These are phyloP conservation scores for Chaetoderma sp. DNA, from an alignment of 2,888 invertebrate species.

Conservation along the genomic window DNA sequence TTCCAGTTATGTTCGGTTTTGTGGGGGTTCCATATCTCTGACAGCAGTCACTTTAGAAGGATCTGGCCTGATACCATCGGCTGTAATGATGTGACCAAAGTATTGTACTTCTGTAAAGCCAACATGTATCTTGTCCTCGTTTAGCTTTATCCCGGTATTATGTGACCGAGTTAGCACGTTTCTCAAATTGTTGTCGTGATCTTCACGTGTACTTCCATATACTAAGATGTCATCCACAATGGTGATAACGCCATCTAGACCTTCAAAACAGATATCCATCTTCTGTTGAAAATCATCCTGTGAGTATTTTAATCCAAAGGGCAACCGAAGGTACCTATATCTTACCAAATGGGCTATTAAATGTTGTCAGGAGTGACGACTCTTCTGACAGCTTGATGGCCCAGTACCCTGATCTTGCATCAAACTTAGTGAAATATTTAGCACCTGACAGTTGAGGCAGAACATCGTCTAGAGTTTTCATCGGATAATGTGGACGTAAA, in stretches of 20 bases:
- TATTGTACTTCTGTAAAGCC: slow-evolving; percentile 19
- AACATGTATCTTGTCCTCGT: slow-evolving; percentile 7
- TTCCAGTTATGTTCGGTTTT: slow-evolving; percentile 23
- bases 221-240: slow-evolving; percentile 12
- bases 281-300: slow-evolving; percentile 12
- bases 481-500: slow-evolving; percentile 12
- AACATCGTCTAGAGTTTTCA: slow-evolving; percentile 27
- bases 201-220: background rate
- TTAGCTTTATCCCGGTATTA: slow-evolving; percentile 6
- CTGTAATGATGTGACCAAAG: slow-evolving; percentile 21
- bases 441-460: slow-evolving; percentile 20
- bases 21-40: slow-evolving; percentile 19
- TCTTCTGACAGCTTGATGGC: slow-evolving; percentile 12
- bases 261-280: slow-evolving; percentile 12
- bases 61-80: slow-evolving; percentile 30
- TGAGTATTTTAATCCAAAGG: slow-evolving; percentile 4
- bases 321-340: background rate
- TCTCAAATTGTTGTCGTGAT: slow-evolving; percentile 4
- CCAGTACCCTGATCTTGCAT: slow-evolving; percentile 34
- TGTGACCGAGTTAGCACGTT: slow-evolving; percentile 2
- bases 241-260: background rate
- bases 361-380: slow-evolving; percentile 13
- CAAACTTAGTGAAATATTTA: slow-evolving; percentile 24
- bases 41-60: slow-evolving; percentile 25
- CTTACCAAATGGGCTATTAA: slow-evolving; percentile 15